A percentile compares a stretch with the other conserved stretches of the same genome.
phyloP scores from a whole-genome alignment of 2,888 invertebrate genomes.

The Cheilosia pagana region DNA sequence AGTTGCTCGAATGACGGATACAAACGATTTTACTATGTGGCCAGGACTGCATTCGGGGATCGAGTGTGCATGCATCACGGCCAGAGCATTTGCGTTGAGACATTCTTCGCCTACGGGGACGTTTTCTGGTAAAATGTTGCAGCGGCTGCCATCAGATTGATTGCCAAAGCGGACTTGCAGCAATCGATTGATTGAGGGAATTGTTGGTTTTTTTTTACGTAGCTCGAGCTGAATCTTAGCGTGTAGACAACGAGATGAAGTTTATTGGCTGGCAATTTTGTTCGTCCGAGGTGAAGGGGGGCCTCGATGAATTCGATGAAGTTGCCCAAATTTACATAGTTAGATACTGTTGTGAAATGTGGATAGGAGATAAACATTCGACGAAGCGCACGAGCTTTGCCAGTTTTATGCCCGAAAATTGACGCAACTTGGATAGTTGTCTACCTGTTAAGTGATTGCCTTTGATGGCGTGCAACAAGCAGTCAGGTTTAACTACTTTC shows the following conservation, averaged over 20 bases:
- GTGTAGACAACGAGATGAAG: constrained; percentile 59
- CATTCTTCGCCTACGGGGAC: constrained; percentile 72
- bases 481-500: too few species aligned
- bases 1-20: constrained; percentile 42
- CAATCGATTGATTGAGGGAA: constrained; percentile 69
- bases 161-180: constrained; percentile 44
- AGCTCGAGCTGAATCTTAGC: constrained; percentile 31
- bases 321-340: not conserved
- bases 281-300: not conserved
- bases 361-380: too few species aligned
- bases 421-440: too few species aligned
- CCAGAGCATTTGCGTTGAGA: constrained; percentile 60
- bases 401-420: too few species aligned
- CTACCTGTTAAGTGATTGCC: too few species aligned
- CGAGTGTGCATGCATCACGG: constrained; percentile 46
- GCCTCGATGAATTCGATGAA: not conserved
- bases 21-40: constrained; percentile 35
- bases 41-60: constrained; percentile 8
- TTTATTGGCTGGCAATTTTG: constrained; percentile 10
- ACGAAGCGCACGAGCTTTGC: too few species aligned
- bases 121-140: constrained; percentile 66
- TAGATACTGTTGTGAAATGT: too few species aligned
- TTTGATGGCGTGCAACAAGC: too few species aligned
- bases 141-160: constrained; percentile 64
- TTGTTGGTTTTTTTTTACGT: not conserved